Evolutionary conservation across 2,113 vertebrate genomes (phyloP).

Genomic region (Notarius quadriscutis): DNA sequence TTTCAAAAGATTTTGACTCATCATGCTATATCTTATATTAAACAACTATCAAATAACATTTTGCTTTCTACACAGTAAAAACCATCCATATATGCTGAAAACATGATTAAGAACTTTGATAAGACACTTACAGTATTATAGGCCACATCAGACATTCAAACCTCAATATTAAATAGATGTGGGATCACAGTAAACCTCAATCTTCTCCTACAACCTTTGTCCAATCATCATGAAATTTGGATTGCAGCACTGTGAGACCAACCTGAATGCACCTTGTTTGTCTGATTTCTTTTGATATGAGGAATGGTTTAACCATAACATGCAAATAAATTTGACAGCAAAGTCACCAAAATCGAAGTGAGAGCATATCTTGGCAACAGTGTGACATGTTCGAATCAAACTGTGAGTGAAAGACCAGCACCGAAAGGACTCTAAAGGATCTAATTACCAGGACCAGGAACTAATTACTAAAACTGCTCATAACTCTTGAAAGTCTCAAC

Average conservation of each 20-base stretch:
- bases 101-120: neutral
- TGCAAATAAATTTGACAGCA: constrained; percentile 1
- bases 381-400: neutral
- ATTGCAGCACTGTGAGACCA: neutral
- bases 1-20: neutral
- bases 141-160: neutral
- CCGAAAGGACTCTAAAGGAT: neutral
- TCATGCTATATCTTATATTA: neutral
- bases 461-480: neutral
- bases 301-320: neutral
- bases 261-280: neutral
- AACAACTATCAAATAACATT: neutral
- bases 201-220: neutral
- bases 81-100: neutral
- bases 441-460: neutral
- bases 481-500: neutral
- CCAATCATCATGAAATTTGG: neutral
- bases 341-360: neutral
- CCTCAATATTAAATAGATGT: neutral
- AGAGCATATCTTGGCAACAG: neutral
- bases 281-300: neutral
- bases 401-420: neutral
- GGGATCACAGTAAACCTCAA: neutral
- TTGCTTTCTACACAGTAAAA: neutral
- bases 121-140: neutral